phyloP scores from a whole-genome alignment of 2,797 vertebrate species.

The Limnodromus scolopaceus region DNA sequence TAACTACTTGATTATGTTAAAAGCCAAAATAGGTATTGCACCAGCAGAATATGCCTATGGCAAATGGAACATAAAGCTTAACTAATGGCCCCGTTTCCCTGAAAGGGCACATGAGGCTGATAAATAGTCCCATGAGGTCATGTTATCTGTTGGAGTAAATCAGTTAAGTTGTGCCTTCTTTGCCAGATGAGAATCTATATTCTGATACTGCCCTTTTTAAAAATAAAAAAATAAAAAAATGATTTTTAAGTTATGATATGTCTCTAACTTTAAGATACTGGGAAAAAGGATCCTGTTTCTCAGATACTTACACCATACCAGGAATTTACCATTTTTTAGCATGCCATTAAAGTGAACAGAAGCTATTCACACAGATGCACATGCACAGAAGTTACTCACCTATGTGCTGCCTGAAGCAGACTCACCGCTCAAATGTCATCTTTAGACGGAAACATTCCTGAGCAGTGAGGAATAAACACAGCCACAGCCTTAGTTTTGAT shows the following conservation, averaged over 20 bases:
- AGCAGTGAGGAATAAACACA: not conserved
- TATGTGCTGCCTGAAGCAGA: not conserved
- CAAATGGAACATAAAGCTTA: slow-evolving; percentile 23
- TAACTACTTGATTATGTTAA: not conserved
- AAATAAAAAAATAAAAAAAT: not conserved
- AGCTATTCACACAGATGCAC: not conserved
- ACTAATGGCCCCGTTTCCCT: not conserved
- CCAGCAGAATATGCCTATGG: not conserved
- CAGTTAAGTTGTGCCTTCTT: not conserved
- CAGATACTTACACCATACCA: not conserved
- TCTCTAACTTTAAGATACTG: not conserved
- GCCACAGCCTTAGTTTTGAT: not conserved
- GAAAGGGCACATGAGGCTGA: not conserved
- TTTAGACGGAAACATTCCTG: not conserved
- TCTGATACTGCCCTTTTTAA: not conserved
- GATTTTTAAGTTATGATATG: not conserved
- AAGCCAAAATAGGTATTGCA: not conserved
- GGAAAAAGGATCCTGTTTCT: not conserved
- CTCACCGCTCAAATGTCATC: not conserved
- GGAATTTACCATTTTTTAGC: not conserved
- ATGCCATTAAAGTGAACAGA: not conserved
- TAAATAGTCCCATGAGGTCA: not conserved
- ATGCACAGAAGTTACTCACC: not conserved
- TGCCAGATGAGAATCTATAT: not conserved
- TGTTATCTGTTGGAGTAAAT: not conserved